Evolutionary conservation across 2,888 invertebrate genomes (phyloP), one percentile per base, ranked within the genome.

Genomic region (Meghimatium bilineatum): DNA sequence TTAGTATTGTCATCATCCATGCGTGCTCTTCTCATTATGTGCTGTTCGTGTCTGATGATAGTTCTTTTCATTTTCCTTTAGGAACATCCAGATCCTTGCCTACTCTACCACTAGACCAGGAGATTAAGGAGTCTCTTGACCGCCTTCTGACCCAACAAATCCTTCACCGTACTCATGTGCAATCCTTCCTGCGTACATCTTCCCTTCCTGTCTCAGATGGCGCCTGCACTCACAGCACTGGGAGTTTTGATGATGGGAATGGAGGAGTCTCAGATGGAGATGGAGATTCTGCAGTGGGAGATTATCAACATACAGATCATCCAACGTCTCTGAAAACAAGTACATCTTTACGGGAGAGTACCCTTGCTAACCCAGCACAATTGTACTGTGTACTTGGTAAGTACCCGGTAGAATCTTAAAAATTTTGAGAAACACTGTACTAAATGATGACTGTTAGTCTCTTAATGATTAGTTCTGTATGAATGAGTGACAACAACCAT

Each of bases 31-130:
- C 44, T 44, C 6, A 44, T 8, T 44, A 66, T 66, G 29, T 17
- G 29, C 32, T 14, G 29, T 32, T 66, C 32, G 12, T 44, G 12
- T 44, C 44, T 44, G 12, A 44, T 8, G 44, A 44, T 44, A n/a
- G 44, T 66, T 6, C 32, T 3, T 63, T 6, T n/a, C 63, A 29
- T n/a, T 77, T 20, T 56, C n/a, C 12, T 77, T 38, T 32, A 84
- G 84, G 74, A 14, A 67, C 84, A 14, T 84, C 84, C 17, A 38
- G 75, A 67, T 84, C 84, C 5, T 49, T 84, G 66, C 84, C 84
- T 12, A 63, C 66, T 32, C 67, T 84, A 20, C 75, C 84, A 14
- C 60, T 80, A 23, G 80, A 80, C 12, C 52, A 66, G 23, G 80
- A 80, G 36, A 49, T 84, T 34, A 80, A 80, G 29, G 80, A 69